Percentiles rank a stretch among this genome's conserved stretches.
Conservation (phyloP, 2,888 invertebrate species). For the Ptychoptera albimana region DNA sequence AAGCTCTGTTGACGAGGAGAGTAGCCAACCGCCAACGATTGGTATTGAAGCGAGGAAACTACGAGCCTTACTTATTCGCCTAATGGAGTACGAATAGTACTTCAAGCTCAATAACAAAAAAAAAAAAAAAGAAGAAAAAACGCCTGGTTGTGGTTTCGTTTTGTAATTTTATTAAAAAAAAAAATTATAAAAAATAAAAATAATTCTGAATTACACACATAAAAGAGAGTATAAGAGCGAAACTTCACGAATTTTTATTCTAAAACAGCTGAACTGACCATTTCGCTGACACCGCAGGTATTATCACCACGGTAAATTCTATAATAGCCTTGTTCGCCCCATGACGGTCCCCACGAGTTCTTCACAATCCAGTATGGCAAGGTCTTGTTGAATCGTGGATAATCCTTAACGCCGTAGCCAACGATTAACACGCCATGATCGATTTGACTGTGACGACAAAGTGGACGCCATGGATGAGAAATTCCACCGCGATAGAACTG, state of each 20-base stretch:
- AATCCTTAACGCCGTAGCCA: slow-evolving; percentile 69
- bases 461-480: slow-evolving; percentile 75
- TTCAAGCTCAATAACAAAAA: background rate
- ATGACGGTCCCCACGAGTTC: slow-evolving; percentile 82
- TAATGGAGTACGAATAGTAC: slow-evolving; percentile 29
- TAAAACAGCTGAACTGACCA: slow-evolving; percentile 77
- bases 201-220: background rate
- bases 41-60: slow-evolving; percentile 28
- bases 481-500: slow-evolving; percentile 91
- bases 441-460: slow-evolving; percentile 58
- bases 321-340: slow-evolving; percentile 95
- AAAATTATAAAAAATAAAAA: background rate
- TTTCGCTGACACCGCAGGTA: slow-evolving; percentile 77
- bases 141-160: background rate
- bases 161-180: too few relatives aligned
- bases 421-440: slow-evolving; percentile 96
- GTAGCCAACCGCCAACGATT: slow-evolving; percentile 25
- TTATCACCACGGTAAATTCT: slow-evolving; percentile 88
- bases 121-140: background rate
- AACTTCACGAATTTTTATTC: slow-evolving; percentile 21
- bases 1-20: slow-evolving; percentile 20
- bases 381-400: slow-evolving; percentile 62
- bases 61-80: slow-evolving; percentile 22
- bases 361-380: slow-evolving; percentile 87
- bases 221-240: background rate